Evolutionary conservation across 30 jellyfish, hydroid and myxozoan species (phyloP), one percentile per base, ranked within the genome.

Genomic region (Turritopsis dohrnii): DNA sequence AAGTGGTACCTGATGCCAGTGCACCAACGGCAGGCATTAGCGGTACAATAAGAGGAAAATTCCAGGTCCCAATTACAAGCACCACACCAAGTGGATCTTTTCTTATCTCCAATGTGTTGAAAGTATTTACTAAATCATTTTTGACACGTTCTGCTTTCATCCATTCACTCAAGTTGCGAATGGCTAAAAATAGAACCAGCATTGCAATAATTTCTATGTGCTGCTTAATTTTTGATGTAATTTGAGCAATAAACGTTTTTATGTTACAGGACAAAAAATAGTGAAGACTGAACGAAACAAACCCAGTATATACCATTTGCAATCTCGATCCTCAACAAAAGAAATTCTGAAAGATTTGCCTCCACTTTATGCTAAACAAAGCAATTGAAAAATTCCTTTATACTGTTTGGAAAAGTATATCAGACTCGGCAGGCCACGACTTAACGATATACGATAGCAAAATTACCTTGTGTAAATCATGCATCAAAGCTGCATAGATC

Each of bases 51-150:
- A 95, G 80, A 65, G 99, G 99, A 84, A 83, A 95, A 77, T 95
- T 95, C 99, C 99, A 95, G 16, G 99, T 96, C n/a, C 97, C 96
- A 9, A 95, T 86, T 28, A 95, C 85, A 91, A 95, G 74, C 22
- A 81, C 96, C 1, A 90, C 96, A 16, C 99, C 99, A 52, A 26
- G 77, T 0, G 99, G 99, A 71, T 93, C 98, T 54, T 83, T 71
- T 29, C 87, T 28, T 41, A 84, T 79, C 24, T 92, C 96, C 85
- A 96, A 93, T 16, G 94, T 85, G 74, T 88, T 85, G 41, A 84
- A 19, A 71, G 79, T 81, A 85, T 93, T 93, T 84, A 88, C 1
- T 66, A 93, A 74, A 72, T 93, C 98, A 18, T 94, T 52, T 21
- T 80, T 88, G 7, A 93, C 96, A 28, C 54, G 71, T 26, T 88